Percentiles rank a stretch among this genome's conserved stretches.
These are phyloP conservation scores for Phoebastria nigripes DNA, from an alignment of 2,797 vertebrate species.

Conservation along the genomic window DNA sequence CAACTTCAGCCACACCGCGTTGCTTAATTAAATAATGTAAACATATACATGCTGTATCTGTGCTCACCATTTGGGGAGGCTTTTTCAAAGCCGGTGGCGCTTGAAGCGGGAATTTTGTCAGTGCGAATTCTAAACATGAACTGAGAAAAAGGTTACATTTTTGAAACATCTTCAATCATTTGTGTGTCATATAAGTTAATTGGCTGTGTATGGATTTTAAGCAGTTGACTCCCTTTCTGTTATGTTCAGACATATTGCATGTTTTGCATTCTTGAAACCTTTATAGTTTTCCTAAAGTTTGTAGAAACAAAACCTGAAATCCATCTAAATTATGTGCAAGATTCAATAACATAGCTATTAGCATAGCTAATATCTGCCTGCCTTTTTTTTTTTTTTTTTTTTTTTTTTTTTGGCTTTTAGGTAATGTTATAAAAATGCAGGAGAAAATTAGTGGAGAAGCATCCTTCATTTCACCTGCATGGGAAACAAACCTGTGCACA, in stretches of 20 bases:
- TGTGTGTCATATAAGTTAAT: conserved; percentile 58
- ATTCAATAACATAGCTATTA: not conserved
- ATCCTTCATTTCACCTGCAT: not conserved
- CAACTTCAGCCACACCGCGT: not conserved
- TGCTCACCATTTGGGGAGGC: not conserved
- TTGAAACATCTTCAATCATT: conserved; percentile 71
- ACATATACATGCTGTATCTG: not conserved
- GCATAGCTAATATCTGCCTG: not conserved
- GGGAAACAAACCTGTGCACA: not conserved
- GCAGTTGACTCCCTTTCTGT: conserved; percentile 49
- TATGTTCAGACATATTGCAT: conserved; percentile 4
- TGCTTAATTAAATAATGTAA: conserved; percentile 23
- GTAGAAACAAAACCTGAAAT: conserved; percentile 7
- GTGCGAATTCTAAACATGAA: conserved; percentile 19
- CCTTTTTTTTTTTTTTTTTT: not conserved
- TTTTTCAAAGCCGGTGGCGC: not conserved
- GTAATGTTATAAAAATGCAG: not conserved
- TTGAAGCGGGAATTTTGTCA: not conserved
- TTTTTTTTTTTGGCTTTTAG: not conserved
- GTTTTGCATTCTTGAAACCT: conserved; percentile 56
- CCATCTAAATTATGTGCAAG: conserved; percentile 3
- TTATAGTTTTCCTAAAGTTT: conserved; percentile 38
- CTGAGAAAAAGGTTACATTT: conserved; percentile 54
- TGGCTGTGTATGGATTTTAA: conserved; percentile 66
- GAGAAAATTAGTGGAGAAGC: not conserved